Evolutionary conservation across 2,888 invertebrate genomes (phyloP), one percentile per base, ranked within the genome.

Genomic region (Apocheima hispidaria): DNA sequence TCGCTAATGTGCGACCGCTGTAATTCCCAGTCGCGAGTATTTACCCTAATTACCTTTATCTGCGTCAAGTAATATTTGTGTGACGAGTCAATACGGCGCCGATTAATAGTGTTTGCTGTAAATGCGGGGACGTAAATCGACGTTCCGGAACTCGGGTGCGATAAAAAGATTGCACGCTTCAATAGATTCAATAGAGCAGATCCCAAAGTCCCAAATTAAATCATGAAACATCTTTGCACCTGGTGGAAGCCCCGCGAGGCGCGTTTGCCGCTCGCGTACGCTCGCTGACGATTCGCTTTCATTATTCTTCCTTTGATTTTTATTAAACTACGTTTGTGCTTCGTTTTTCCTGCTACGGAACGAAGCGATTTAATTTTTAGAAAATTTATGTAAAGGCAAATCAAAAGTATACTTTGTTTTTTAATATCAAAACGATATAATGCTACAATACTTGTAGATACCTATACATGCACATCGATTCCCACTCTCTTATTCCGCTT

Each of bases 181-280:
- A 86, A 91, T 88, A 88, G 86, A 89, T 89, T 88, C 89, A 87
- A 90, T 90, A 88, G 84, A 87, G 85, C 84, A 86, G 86, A 83
- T 90, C 91, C 92, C 92, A 83, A 84, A 90, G 88, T 90, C 92
- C 92, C 92, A 92, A 92, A 92, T 92, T 92, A 92, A 91, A 92
- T 92, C 90, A 92, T 88, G 88, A 83, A 88, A 88, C 88, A 88
- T 87, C 88, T 86, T 85, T 84, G 88, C 91, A 92, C 90, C 91
- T 91, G 92, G 82, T 78, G 76, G 82, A 72, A 81, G 74, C 78
- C 82, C 77, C 83, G 79, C 74, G 84, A 81, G 84, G 79, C 83
- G 75, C 78, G 79, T 77, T 81, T 75, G 74, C 83, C 56, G 52
- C 41, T 50, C 49, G 81, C 78, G 77, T 79, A 77, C 78, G 72